phyloP scores from a whole-genome alignment of 2,888 invertebrate genomes.

The Ichneumon xanthorius region DNA sequence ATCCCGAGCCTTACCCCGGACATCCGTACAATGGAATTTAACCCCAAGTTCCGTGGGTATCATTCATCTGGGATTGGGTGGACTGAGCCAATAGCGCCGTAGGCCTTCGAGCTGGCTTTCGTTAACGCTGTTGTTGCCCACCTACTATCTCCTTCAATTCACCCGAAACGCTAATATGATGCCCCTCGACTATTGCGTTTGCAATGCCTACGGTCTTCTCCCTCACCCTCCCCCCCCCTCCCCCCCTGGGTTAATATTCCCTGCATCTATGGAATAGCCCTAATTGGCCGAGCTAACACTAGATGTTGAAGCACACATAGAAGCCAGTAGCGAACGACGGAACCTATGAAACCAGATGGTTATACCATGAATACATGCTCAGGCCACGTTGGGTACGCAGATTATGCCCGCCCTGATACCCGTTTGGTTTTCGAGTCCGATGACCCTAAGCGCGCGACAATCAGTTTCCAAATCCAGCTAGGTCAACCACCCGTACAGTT shows the following conservation, averaged over 20 bases:
- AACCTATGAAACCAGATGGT: conserved; percentile 44
- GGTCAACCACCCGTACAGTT: conserved; percentile 21
- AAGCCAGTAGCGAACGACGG: conserved; percentile 21
- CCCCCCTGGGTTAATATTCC: conserved; percentile 5
- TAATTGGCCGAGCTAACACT: conserved; percentile 55
- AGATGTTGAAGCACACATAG: conserved; percentile 36
- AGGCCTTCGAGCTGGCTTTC: conserved; percentile 29
- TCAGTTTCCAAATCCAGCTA: conserved; percentile 24
- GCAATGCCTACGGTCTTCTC: neutral
- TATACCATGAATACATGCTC: conserved; percentile 30
- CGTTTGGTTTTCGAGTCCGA: conserved; percentile 37
- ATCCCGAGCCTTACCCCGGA: conserved; percentile 11
- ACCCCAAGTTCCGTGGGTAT: conserved; percentile 45
- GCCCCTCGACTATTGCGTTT: conserved; percentile 30
- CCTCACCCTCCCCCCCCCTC: neutral
- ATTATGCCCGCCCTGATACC: conserved; percentile 44
- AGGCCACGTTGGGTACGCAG: conserved; percentile 14
- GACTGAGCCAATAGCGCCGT: conserved; percentile 54
- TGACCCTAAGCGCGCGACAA: conserved; percentile 21
- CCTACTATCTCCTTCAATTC: neutral
- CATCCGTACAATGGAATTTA: conserved; percentile 58
- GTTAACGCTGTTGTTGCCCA: conserved; percentile 43
- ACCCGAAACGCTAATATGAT: conserved; percentile 51
- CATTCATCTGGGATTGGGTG: conserved; percentile 55
- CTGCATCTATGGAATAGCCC: conserved; percentile 48